Percentiles rank a stretch among this genome's conserved stretches.
These are phyloP conservation scores for Vesta saturnalis DNA, from an alignment of 2,888 invertebrate species.

Conservation along the genomic window DNA sequence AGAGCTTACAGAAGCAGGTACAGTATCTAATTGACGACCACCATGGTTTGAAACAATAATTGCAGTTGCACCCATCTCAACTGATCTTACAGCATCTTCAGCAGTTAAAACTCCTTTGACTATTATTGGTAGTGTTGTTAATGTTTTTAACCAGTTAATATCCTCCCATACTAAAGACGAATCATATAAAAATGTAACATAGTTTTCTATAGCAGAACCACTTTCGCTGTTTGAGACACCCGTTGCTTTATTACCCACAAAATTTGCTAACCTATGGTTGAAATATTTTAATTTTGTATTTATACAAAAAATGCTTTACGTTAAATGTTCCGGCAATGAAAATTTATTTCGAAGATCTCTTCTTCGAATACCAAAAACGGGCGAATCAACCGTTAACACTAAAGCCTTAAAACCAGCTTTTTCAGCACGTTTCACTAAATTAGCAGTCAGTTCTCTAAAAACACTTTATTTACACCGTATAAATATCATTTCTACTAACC, in stretches of 20 bases:
- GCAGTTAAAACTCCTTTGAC: conserved; percentile 87
- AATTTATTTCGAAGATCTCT: conserved; percentile 88
- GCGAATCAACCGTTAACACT: conserved; percentile 89
- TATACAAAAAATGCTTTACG: too few relatives aligned
- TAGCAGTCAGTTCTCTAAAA: conserved; percentile 63
- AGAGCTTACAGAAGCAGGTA: conserved; percentile 76
- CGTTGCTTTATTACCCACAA: conserved; percentile 67
- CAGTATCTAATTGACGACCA: conserved; percentile 88
- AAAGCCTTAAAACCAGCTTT: conserved; percentile 86
- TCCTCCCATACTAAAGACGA: conserved; percentile 87
- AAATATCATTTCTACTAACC: conserved; percentile 61
- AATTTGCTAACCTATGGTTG: conserved; percentile 88
- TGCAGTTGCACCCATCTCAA: conserved; percentile 78
- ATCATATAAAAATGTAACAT: conserved; percentile 82
- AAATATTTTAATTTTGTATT: conserved; percentile 17
- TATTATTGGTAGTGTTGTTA: conserved; percentile 82
- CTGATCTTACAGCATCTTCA: conserved; percentile 84
- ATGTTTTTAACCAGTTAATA: conserved; percentile 82
- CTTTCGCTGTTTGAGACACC: conserved; percentile 63
- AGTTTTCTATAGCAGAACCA: conserved; percentile 82
- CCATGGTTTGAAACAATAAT: conserved; percentile 96
- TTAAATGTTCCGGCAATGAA: conserved; percentile 80
- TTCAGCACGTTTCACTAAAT: conserved; percentile 82
- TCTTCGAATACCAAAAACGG: conserved; percentile 83
- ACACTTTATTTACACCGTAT: background rate